Percentiles rank a stretch among this genome's conserved stretches.
These are phyloP conservation scores for Atethmia centrago DNA, from an alignment of 2,888 invertebrate species.

Conservation along the genomic window DNA sequence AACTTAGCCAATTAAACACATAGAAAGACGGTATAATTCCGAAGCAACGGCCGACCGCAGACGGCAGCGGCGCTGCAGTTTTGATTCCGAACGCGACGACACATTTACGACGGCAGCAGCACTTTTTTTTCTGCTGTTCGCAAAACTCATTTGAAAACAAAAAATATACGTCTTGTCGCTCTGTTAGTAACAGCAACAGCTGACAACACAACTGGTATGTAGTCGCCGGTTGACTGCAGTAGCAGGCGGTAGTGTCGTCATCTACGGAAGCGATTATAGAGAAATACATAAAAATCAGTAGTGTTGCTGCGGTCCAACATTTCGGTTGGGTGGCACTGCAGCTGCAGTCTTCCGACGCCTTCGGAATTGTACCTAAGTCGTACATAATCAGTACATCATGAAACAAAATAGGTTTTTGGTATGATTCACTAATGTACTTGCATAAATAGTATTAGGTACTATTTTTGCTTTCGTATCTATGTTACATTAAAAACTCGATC, in stretches of 20 bases:
- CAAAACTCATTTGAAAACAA: background rate
- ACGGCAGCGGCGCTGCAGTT: background rate
- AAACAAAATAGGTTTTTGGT: slow-evolving; percentile 25
- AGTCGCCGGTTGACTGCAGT: background rate
- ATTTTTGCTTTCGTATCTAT: background rate
- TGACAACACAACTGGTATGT: background rate
- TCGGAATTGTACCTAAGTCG: slow-evolving; percentile 1
- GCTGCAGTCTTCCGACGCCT: background rate
- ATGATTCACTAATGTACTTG: slow-evolving; percentile 6
- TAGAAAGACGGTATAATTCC: background rate
- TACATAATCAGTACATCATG: slow-evolving; percentile 4
- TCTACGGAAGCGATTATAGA: background rate
- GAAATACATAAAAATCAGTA: background rate
- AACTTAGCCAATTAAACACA: slow-evolving; percentile 17
- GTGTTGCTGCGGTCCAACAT: background rate
- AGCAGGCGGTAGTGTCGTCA: background rate
- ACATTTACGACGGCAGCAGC: background rate
- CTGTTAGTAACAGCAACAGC: background rate
- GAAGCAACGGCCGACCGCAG: background rate
- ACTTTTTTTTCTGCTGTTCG: background rate
- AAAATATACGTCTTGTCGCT: background rate
- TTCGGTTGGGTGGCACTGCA: no score
- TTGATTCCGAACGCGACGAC: background rate
- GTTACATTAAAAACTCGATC: background rate
- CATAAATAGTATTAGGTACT: slow-evolving; percentile 15